These are phyloP conservation scores for Nesospiza acunhae DNA, from an alignment of 2,113 vertebrate genomes.

Conservation along the genomic window DNA sequence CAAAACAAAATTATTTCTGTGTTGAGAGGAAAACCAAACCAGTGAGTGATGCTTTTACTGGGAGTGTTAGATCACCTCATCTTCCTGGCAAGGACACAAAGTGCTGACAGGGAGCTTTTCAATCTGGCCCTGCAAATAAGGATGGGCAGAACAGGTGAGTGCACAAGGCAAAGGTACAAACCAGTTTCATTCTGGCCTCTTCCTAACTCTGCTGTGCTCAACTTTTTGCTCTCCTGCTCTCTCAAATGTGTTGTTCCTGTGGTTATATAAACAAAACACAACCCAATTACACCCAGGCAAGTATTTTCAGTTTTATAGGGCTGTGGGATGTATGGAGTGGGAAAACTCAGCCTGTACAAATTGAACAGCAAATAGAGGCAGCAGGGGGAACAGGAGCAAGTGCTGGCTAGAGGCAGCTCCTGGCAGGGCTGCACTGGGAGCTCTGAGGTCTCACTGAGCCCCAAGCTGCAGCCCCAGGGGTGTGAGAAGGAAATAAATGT, in stretches of 20 bases:
- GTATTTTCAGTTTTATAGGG: neutral
- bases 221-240: neutral
- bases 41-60: neutral
- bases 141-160: neutral
- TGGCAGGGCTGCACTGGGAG: accelerated
- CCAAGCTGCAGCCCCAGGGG: neutral
- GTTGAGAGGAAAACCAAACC: neutral
- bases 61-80: neutral
- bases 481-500: neutral
- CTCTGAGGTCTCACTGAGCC: neutral
- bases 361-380: neutral
- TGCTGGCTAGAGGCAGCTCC: neutral
- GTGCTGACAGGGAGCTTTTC: neutral
- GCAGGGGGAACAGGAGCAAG: neutral
- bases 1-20: neutral
- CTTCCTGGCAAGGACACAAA: neutral
- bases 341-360: neutral
- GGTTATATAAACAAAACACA: neutral
- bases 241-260: accelerated
- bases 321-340: neutral
- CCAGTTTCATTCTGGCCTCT: neutral
- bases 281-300: neutral
- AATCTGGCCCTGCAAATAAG: neutral
- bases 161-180: neutral
- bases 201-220: neutral